phyloP scores from a whole-genome alignment of 30 jellyfish, hydroid and myxozoan genomes.

The Pseudorhiza aurosa region DNA sequence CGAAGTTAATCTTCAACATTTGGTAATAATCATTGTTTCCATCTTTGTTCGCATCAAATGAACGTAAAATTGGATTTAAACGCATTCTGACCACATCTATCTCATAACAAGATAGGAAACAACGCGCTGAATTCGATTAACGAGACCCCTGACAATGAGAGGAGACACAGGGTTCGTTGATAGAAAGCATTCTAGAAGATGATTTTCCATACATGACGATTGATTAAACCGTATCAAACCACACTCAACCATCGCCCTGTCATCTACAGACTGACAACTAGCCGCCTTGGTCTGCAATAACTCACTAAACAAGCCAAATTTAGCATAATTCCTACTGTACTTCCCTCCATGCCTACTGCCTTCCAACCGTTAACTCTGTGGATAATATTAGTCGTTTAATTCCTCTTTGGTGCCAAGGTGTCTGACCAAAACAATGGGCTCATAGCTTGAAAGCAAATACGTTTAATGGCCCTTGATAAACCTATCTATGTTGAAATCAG shows the following conservation, averaged over 20 bases:
- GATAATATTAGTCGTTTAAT: constrained; percentile 65
- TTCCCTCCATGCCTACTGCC: constrained; percentile 43
- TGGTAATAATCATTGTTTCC: constrained; percentile 52
- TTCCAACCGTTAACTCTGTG: constrained; percentile 77
- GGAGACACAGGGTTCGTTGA: constrained; percentile 34
- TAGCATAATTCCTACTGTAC: constrained; percentile 33
- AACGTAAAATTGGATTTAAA: constrained; percentile 62
- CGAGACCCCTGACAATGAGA: constrained; percentile 42
- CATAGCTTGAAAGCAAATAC: constrained; percentile 66
- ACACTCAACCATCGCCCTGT: constrained; percentile 56
- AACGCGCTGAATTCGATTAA: constrained; percentile 30
- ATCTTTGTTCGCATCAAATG: constrained; percentile 37
- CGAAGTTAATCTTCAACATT: constrained; percentile 38
- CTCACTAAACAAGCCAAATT: constrained; percentile 69
- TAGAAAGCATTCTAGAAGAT: not conserved
- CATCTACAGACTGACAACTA: constrained; percentile 44
- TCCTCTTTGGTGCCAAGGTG: constrained; percentile 93
- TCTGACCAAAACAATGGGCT: constrained; percentile 71
- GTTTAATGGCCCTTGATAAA: constrained; percentile 43
- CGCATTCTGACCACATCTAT: constrained; percentile 40
- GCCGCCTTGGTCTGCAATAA: constrained; percentile 54
- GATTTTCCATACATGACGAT: constrained; percentile 49
- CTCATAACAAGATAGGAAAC: constrained; percentile 27
- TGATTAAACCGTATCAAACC: constrained; percentile 50
- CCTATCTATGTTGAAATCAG: constrained; percentile 7